Conservation (phyloP, 1,140 invertebrate species). For the Ladona fulva region DNA sequence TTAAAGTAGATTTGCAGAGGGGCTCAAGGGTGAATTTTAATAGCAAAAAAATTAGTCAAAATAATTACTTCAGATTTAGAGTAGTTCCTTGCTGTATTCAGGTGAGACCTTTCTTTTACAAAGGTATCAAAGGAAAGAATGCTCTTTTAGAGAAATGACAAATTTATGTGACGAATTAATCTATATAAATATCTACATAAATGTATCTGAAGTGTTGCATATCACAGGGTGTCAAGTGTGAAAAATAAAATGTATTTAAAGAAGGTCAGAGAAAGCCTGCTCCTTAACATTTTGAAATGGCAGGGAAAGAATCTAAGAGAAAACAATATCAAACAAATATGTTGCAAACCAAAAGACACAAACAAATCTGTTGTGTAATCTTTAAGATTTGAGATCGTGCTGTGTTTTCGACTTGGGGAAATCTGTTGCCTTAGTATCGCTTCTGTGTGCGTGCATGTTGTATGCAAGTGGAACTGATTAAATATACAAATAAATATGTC, state of each 20-base stretch:
- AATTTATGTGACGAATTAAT: constrained; percentile 8
- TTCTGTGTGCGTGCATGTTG: constrained; percentile 7
- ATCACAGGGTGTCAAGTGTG: constrained; percentile 7
- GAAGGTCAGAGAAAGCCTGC: neutral
- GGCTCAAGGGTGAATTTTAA: neutral
- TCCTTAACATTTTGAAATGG: neutral
- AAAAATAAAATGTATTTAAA: neutral
- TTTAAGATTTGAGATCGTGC: constrained; percentile 3
- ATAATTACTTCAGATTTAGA: neutral
- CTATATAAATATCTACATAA: neutral
- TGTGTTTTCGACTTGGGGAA: constrained; percentile 8
- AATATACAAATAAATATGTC: constrained; percentile 4
- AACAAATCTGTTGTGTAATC: neutral
- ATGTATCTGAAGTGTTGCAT: constrained; percentile 5
- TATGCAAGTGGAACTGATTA: constrained; percentile 9
- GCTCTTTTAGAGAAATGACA: constrained; percentile 6
- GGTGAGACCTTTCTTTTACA: constrained; percentile 1
- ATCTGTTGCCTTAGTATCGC: constrained; percentile 4
- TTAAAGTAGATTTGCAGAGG: constrained; percentile 1
- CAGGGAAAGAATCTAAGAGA: constrained; percentile 1
- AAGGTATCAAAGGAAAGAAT: constrained; percentile 2
- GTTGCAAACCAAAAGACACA: constrained; percentile 2
- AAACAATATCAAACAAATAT: neutral
- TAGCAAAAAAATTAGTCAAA: neutral
- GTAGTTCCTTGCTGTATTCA: neutral